phyloP scores from a whole-genome alignment of 2,888 invertebrate genomes.

The Tetropium fuscum region DNA sequence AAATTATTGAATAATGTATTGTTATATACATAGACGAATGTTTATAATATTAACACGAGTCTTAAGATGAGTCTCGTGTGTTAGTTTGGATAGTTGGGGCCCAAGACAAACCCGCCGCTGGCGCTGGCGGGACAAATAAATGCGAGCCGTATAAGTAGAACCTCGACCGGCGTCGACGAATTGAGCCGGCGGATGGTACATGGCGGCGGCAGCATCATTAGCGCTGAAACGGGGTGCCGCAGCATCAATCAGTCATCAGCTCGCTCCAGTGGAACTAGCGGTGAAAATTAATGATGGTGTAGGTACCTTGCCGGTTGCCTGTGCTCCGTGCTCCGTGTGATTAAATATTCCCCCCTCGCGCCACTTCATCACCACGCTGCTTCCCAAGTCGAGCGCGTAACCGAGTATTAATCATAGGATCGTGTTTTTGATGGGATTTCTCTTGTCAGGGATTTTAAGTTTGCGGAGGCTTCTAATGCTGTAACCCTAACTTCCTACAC shows the following conservation, averaged over 20 bases:
- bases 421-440: slow-evolving; percentile 51
- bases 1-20: too few species aligned
- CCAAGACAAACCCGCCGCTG: slow-evolving; percentile 1
- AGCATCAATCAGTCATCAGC: slow-evolving; percentile 60
- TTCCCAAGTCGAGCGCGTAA: slow-evolving; percentile 45
- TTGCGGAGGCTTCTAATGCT: slow-evolving; percentile 12
- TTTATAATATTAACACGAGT: too few species aligned
- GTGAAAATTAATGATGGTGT: slow-evolving; percentile 56
- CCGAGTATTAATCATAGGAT: slow-evolving; percentile 51
- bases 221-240: slow-evolving; percentile 53
- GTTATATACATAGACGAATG: too few species aligned
- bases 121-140: background rate
- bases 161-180: slow-evolving; percentile 19
- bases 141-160: slow-evolving; percentile 17
- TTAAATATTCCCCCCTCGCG: slow-evolving; percentile 63
- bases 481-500: slow-evolving; percentile 12
- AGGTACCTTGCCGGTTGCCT: slow-evolving; percentile 34
- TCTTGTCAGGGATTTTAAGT: slow-evolving; percentile 34
- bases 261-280: slow-evolving; percentile 51
- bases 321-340: slow-evolving; percentile 61
- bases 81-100: too few species aligned
- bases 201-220: slow-evolving; percentile 52
- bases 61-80: too few species aligned
- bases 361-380: slow-evolving; percentile 49
- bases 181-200: slow-evolving; percentile 23